phyloP scores from a whole-genome alignment of 1,140 invertebrate genomes.

The Drosophila biarmipes region DNA sequence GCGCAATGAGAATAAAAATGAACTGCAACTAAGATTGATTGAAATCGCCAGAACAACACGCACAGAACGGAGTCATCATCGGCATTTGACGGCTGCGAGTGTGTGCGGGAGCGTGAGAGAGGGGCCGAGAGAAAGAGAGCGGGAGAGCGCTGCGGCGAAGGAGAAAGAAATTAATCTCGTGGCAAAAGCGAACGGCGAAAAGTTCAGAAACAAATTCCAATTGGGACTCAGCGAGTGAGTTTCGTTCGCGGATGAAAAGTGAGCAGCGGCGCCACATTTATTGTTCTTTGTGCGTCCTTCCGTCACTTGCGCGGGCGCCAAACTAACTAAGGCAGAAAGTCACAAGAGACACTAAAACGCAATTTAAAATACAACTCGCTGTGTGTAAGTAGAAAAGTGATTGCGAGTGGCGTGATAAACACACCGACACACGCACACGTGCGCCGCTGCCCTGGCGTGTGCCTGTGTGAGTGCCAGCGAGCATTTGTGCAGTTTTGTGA shows the following conservation, averaged over 20 bases:
- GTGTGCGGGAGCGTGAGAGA: conserved; percentile 17
- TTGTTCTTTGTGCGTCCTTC: conserved; percentile 32
- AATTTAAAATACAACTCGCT: conserved; percentile 43
- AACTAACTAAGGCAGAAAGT: conserved; percentile 26
- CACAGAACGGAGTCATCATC: conserved; percentile 1
- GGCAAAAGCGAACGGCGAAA: conserved; percentile 56
- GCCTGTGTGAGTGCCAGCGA: conserved; percentile 25
- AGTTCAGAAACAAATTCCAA: conserved; percentile 36
- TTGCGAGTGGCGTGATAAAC: conserved; percentile 42
- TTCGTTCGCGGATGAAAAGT: too few species aligned
- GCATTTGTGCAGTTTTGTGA: conserved; percentile 68
- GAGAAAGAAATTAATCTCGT: conserved; percentile 69
- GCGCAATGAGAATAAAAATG: background rate
- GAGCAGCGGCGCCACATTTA: too few species aligned
- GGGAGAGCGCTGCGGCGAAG: conserved; percentile 24
- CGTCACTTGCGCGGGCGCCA: conserved; percentile 56
- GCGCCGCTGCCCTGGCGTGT: conserved; percentile 5
- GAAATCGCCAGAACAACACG: conserved; percentile 5
- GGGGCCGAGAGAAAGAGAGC: conserved; percentile 5
- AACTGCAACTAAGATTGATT: conserved; percentile 4
- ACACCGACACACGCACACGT: conserved; percentile 4
- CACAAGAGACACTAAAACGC: conserved; percentile 54
- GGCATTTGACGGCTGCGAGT: background rate
- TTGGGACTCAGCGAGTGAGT: too few species aligned
- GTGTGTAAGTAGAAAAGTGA: conserved; percentile 62